Percentiles rank a stretch among this genome's conserved stretches.
Evolutionary conservation across 2,888 invertebrate species (phyloP).

Genomic region (Drosophila gaucha): DNA sequence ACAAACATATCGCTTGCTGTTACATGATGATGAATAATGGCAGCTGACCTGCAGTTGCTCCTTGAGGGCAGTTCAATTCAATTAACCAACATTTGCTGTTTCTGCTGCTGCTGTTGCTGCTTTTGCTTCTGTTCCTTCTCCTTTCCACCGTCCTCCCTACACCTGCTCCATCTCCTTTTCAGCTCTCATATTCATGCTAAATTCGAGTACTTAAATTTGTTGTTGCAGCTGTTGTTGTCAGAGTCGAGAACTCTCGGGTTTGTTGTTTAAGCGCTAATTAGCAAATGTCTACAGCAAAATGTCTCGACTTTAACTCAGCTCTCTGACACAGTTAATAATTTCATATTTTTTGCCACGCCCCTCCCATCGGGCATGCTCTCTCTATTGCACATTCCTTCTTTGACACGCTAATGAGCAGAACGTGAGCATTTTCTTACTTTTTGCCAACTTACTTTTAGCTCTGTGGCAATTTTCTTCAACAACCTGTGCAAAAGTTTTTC

Average conservation of each 20-base stretch:
- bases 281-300: slow-evolving; percentile 45
- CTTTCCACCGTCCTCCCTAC: neutral
- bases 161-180: neutral
- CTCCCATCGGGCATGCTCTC: neutral
- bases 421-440: slow-evolving; percentile 51
- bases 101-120: neutral
- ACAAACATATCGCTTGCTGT: slow-evolving; percentile 13
- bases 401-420: slow-evolving; percentile 61
- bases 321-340: slow-evolving; percentile 25
- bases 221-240: slow-evolving; percentile 27
- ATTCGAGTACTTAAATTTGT: slow-evolving; percentile 31
- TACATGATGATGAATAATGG: slow-evolving; percentile 53
- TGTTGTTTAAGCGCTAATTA: slow-evolving; percentile 61
- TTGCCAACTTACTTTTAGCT: slow-evolving; percentile 27
- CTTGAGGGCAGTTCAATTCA: slow-evolving; percentile 66
- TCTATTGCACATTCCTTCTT: neutral
- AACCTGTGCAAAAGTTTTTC: slow-evolving; percentile 16
- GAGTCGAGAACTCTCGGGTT: slow-evolving; percentile 18
- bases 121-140: neutral
- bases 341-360: slow-evolving; percentile 25
- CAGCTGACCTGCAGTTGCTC: slow-evolving; percentile 46
- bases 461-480: slow-evolving; percentile 28
- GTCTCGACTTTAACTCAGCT: slow-evolving; percentile 36
- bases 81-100: slow-evolving; percentile 48
- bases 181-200: slow-evolving; percentile 19